Percentiles rank a stretch among this genome's conserved stretches.
Evolutionary conservation across 2,888 invertebrate genomes (phyloP).

Genomic region (Trachelus iudaicus): DNA sequence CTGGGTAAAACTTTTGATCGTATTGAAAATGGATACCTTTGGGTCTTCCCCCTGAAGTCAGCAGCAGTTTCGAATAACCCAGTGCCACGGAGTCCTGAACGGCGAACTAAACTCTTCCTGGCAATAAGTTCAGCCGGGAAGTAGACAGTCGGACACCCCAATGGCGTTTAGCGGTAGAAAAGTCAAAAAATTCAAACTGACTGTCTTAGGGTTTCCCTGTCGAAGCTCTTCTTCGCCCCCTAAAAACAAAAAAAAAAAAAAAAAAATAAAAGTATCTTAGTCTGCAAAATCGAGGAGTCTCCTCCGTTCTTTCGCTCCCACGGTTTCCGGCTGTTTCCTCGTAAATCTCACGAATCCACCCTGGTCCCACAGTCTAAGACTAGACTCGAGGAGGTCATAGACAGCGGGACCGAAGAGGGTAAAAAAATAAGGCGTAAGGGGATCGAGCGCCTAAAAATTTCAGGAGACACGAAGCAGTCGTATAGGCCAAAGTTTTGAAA

Average conservation of each 20-base stretch:
- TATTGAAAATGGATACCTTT: conserved; percentile 8
- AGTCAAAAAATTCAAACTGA: background rate
- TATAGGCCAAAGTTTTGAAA: background rate
- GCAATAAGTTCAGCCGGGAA: background rate
- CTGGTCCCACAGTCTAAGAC: background rate
- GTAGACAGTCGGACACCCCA: background rate
- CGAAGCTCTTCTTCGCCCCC: background rate
- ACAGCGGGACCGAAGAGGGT: background rate
- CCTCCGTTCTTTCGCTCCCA: background rate
- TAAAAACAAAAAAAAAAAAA: background rate
- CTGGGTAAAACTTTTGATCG: conserved; percentile 20
- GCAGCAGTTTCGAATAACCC: background rate
- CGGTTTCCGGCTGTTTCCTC: background rate
- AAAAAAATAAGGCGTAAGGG: background rate
- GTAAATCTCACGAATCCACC: background rate
- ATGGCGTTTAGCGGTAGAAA: background rate
- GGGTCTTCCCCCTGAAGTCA: background rate
- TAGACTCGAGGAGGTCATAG: background rate
- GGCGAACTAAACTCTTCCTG: background rate
- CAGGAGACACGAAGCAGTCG: background rate
- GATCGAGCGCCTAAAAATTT: background rate
- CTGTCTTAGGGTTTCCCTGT: background rate
- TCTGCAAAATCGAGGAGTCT: background rate
- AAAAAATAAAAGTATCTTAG: background rate
- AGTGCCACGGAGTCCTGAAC: background rate